Base-by-base conservation (phyloP, 2,113 vertebrate genomes). In the Promerops cafer region DNA sequence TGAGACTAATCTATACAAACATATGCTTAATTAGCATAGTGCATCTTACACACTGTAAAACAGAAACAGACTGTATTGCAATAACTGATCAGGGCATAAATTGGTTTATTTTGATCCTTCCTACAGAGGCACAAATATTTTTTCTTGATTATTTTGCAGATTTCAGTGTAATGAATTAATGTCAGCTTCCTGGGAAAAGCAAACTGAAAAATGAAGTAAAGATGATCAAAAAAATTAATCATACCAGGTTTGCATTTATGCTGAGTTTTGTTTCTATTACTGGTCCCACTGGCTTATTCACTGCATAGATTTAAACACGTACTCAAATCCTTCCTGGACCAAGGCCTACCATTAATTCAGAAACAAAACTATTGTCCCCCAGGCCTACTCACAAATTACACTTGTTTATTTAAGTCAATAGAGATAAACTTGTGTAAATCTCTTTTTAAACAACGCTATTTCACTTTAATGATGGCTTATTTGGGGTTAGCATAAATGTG, bases 11-110 rank as follows among this genome's bases (percentile, higher is more conserved):
- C 95, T 94, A 94, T 79, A 95, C 74, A 95, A 97, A 94, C 97
- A 96, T 86, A 93, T 95, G 95, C 92, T 97, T 97, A 97, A 97
- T 97, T 96, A 96, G 94, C 91, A 97, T 88, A 94, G 91, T 96
- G 90, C 91, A 89, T 94, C 87, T 97, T 88, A 90, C 94, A 95
- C 85, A 88, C 70, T 44, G 83, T 95, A 96, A 94, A 96, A 92
- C 87, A 96, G 97, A 95, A 96, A 89, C 89, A 95, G 94, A 93
- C 94, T 95, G 94, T 92, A 96, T 94, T 96, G 96, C 82, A 94
- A 94, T 96, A 96, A 95, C 94, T 70, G 94, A 96, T 97, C 89
- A 53, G 7, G n/a, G 72, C 82, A 92, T 92, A 97, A 97, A 97
- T 94, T 90, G 97, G 94, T 90, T 97, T 96, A 94, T 97, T 97